These are phyloP conservation scores for Daboia siamensis DNA, from an alignment of 2,113 vertebrate species.

Conservation along the genomic window DNA sequence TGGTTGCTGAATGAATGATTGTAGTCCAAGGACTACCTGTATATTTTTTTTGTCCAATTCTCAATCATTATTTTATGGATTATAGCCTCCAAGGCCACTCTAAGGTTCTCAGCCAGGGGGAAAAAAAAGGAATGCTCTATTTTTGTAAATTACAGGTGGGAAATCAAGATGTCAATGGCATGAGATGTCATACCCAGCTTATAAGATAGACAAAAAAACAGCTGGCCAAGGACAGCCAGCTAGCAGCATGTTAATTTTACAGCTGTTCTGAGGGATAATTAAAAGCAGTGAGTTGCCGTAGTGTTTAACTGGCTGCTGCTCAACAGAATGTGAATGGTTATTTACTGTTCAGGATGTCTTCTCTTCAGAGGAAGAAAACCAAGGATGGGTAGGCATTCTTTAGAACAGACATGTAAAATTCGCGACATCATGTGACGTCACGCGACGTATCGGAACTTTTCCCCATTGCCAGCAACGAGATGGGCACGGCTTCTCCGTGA, in stretches of 20 bases:
- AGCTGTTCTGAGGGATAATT: slow-evolving; percentile 67
- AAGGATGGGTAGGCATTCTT: slow-evolving; percentile 22
- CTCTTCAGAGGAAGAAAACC: slow-evolving; percentile 36
- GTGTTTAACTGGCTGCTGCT: slow-evolving; percentile 67
- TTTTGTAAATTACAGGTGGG: not conserved
- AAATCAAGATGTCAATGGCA: slow-evolving; percentile 14
- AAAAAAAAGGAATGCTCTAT: not conserved
- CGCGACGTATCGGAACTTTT: no score
- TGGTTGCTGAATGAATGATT: not conserved
- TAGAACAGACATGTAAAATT: no score
- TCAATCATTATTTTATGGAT: not conserved
- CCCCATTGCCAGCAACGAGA: no score
- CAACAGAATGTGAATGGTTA: slow-evolving; percentile 66
- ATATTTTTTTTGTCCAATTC: not conserved
- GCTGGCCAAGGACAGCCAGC: slow-evolving; percentile 58
- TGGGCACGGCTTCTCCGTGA: no score
- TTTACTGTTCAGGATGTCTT: slow-evolving; percentile 31
- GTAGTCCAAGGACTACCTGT: not conserved
- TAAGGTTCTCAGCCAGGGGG: not conserved
- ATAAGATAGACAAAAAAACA: slow-evolving; percentile 50
- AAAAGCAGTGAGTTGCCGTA: slow-evolving; percentile 74
- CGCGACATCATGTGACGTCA: no score
- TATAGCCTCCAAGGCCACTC: not conserved
- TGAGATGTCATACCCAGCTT: slow-evolving; percentile 35
- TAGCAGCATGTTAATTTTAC: slow-evolving; percentile 63